Percentiles rank a stretch among this genome's conserved stretches.
Conservation (phyloP, 2,113 vertebrate species). For the Sinocyclocheilus anophthalmus region DNA sequence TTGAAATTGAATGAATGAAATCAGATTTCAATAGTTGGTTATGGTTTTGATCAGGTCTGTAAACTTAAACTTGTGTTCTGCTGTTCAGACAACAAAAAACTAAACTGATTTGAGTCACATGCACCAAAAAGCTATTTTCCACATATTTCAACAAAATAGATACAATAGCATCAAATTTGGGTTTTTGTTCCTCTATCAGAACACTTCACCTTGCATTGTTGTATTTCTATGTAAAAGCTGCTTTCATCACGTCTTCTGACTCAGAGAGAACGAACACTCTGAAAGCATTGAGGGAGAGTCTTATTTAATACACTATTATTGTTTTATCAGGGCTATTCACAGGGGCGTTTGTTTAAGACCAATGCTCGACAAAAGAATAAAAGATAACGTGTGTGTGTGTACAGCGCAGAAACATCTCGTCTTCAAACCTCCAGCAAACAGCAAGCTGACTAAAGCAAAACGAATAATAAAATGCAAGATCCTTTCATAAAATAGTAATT, state of each 20-base stretch:
- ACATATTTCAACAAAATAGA: not conserved
- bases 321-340: slow-evolving; percentile 52
- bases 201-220: not conserved
- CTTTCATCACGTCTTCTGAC: not conserved
- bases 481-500: slow-evolving; percentile 67
- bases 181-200: not conserved
- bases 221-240: not conserved
- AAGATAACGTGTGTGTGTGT: not conserved
- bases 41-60: not conserved
- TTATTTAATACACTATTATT: slow-evolving; percentile 58
- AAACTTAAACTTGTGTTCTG: not conserved
- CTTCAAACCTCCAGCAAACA: slow-evolving; percentile 52
- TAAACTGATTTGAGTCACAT: not conserved
- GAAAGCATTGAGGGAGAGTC: slow-evolving; percentile 43
- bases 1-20: too few species aligned
- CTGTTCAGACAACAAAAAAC: not conserved
- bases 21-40: not conserved
- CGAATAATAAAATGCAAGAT: slow-evolving; percentile 49
- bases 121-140: not conserved
- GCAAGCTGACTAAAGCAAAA: slow-evolving; percentile 56
- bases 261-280: not conserved
- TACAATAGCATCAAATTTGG: not conserved
- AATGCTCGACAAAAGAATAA: slow-evolving; percentile 32
- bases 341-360: slow-evolving; percentile 50
- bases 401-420: not conserved